Conservation (phyloP, 2,797 vertebrate genomes). For the Acrocephalus scirpaceus region DNA sequence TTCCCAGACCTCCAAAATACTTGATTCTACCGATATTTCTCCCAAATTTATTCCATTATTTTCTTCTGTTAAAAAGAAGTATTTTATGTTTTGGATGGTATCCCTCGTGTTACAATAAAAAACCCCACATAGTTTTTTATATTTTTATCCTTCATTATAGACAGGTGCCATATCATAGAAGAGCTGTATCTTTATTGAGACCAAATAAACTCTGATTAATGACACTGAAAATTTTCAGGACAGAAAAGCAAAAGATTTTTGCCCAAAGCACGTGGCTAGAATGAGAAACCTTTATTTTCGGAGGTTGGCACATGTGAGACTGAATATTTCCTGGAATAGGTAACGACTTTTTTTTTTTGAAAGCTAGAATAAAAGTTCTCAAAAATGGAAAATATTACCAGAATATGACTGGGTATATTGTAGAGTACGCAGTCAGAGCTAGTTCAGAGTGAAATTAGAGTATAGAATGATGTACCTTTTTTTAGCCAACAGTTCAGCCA, state of each 20-base stretch:
- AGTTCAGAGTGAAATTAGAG: neutral
- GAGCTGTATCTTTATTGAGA: neutral
- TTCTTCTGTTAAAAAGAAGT: neutral
- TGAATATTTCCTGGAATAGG: neutral
- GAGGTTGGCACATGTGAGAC: rapidly evolving
- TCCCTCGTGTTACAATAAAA: neutral
- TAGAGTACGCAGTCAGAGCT: neutral
- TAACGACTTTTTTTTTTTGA: neutral
- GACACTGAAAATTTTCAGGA: neutral
- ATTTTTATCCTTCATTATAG: neutral
- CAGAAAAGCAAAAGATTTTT: neutral
- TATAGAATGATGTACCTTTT: neutral
- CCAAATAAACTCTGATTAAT: neutral
- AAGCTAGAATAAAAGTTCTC: neutral
- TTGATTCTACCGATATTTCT: neutral
- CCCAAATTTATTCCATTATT: neutral
- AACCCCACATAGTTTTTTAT: neutral
- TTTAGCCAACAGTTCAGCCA: neutral
- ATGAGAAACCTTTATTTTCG: neutral
- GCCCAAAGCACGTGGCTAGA: neutral
- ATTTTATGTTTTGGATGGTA: neutral
- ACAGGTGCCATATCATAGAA: neutral
- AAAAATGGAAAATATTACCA: neutral
- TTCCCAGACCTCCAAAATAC: neutral
- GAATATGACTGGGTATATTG: neutral